A percentile compares a stretch with the other conserved stretches of the same genome.
phyloP scores from a whole-genome alignment of 1,140 invertebrate genomes.

The Bilobella aurantiaca region DNA sequence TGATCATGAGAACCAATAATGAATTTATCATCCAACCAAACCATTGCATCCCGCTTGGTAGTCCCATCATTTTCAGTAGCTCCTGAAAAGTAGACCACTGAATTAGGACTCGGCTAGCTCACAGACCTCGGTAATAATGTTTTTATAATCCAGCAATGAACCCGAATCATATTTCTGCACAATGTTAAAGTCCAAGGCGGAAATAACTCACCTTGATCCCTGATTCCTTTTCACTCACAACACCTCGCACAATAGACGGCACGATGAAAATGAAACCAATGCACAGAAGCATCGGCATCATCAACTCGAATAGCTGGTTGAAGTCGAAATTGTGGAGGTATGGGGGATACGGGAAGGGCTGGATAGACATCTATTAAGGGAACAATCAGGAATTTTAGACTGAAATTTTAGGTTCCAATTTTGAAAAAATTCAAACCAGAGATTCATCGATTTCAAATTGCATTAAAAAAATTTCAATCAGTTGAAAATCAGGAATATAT shows the following conservation, averaged over 20 bases:
- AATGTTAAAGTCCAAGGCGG: neutral
- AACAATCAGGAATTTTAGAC: no score
- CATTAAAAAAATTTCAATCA: no score
- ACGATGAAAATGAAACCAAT: conserved; percentile 25
- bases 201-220: conserved; percentile 23
- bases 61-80: conserved; percentile 20
- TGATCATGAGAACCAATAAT: neutral
- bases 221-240: conserved; percentile 24
- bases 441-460: no score
- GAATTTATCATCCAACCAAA: conserved; percentile 18
- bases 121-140: neutral
- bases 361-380: no score
- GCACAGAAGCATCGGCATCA: conserved; percentile 9
- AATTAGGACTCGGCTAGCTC: neutral
- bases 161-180: neutral
- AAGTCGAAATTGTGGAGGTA: no score
- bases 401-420: no score
- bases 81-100: neutral
- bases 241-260: conserved; percentile 17
- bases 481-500: no score
- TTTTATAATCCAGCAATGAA: neutral
- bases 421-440: no score
- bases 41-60: conserved; percentile 26
- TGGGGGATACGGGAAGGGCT: no score
- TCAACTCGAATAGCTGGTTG: no score